Evolutionary conservation across 1,140 invertebrate genomes (phyloP).

Genomic region (Hirudo medicinalis): DNA sequence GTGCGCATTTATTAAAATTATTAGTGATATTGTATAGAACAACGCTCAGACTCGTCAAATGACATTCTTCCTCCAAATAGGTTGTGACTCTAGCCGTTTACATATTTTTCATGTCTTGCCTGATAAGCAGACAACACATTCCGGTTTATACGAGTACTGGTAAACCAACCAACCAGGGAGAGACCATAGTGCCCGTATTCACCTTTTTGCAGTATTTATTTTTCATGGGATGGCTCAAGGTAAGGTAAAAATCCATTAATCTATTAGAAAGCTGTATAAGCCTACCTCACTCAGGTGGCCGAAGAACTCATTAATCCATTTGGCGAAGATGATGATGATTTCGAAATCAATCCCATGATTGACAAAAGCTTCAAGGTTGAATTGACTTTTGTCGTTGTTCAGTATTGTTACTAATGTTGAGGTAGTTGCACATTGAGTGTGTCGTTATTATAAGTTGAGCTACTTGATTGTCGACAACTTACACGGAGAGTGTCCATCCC

Average conservation of each 20-base stretch:
- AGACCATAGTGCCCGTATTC: conserved; percentile 43
- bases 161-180: conserved; percentile 50
- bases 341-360: conserved; percentile 51
- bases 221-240: conserved; percentile 79
- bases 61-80: conserved; percentile 35
- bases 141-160: conserved; percentile 21
- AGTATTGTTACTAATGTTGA: neutral
- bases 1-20: no score
- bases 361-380: conserved; percentile 39
- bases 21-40: no score
- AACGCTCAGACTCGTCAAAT: no score
- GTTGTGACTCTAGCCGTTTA: conserved; percentile 83
- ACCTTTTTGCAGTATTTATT: conserved; percentile 60
- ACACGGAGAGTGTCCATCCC: conserved; percentile 20
- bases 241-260: conserved; percentile 26
- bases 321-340: conserved; percentile 86
- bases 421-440: neutral
- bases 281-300: conserved; percentile 25
- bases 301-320: conserved; percentile 49
- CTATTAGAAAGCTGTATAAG: neutral
- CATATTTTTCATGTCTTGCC: conserved; percentile 66
- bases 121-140: conserved; percentile 67
- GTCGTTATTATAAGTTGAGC: conserved; percentile 25
- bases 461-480: conserved; percentile 26
- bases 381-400: neutral